Evolutionary conservation across 2,797 vertebrate genomes (phyloP), one percentile per base, ranked within the genome.

Genomic region (Acomys russatus): DNA sequence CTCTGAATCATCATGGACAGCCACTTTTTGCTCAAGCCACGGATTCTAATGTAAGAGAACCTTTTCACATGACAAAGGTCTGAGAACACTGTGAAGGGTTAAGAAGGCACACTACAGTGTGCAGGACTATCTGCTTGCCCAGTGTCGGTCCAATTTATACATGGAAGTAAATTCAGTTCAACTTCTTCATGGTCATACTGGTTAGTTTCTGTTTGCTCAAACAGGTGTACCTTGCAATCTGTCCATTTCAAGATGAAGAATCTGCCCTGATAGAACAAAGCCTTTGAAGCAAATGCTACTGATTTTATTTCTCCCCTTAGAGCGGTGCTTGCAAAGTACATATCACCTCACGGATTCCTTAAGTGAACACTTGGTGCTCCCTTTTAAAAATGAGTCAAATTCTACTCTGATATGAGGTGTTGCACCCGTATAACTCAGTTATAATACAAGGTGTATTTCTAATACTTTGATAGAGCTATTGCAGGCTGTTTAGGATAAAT

Each of bases 201-300:
- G 56, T 76, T 51, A 10, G 12, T n/a, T 66, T 76, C 71, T 63
- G n/a, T 84, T 80, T 56, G 44, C 49, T 93, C 82, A 38, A 78
- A 74, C 14, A 73, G 51, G 63, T 5, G 54, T 9, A 76, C 44
- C 79, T 76, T 61, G 83, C 25, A 88, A 17, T 61, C 44, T 88
- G 33, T 61, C 63, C 30, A 2, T 73, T 91, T 91, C 93, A 89
- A 83, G 25, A 80, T 83, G 38, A 96, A 88, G 33, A 66, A 85
- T 74, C 30, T 79, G 38, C 33, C 9, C 17, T 68, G 28, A 88
- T 9, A 63, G 30, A 90, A 3, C 4, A 68, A 80, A 38, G 44
- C 30, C 33, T 94, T 51, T 28, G 56, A 91, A 80, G 3, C 30
- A 90, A 95, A 77, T 30, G 28, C 25, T 82, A 73, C 25, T 61